phyloP scores from a whole-genome alignment of 2,888 invertebrate species.

The Sphaerolaimus hirsutus region DNA sequence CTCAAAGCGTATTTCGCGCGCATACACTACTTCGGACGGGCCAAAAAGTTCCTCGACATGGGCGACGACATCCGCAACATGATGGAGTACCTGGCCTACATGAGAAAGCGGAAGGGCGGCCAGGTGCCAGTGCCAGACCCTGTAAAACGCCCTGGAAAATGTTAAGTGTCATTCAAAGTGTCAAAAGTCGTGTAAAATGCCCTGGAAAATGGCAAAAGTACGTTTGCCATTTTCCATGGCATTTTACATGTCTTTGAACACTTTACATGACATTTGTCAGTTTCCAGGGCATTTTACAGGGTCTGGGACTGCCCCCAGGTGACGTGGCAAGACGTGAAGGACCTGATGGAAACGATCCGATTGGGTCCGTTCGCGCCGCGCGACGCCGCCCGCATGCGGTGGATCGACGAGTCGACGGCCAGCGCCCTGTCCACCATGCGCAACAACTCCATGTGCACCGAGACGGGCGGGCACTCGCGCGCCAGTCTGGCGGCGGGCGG shows the following conservation, averaged over 20 bases:
- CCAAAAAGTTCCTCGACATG: slow-evolving; percentile 24
- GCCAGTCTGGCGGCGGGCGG: too few relatives aligned
- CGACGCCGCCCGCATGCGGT: slow-evolving; percentile 4
- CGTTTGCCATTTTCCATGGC: too few relatives aligned
- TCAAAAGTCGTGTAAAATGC: too few relatives aligned
- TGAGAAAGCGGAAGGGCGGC: slow-evolving; percentile 24
- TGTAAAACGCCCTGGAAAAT: too few relatives aligned
- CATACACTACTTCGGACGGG: slow-evolving; percentile 25
- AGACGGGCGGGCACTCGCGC: too few relatives aligned
- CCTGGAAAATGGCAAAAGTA: too few relatives aligned
- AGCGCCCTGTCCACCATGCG: slow-evolving; percentile 1
- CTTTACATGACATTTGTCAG: too few relatives aligned
- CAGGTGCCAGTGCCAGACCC: slow-evolving; percentile 19
- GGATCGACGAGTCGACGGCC: slow-evolving; percentile 5
- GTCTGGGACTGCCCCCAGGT: too few relatives aligned
- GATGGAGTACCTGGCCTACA: slow-evolving; percentile 21
- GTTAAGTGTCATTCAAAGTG: too few relatives aligned
- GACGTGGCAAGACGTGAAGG: slow-evolving; percentile 24
- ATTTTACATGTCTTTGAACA: too few relatives aligned
- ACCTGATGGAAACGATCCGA: slow-evolving; percentile 17
- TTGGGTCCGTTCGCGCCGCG: not conserved
- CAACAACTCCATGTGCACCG: too few relatives aligned
- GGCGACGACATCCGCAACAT: slow-evolving; percentile 24
- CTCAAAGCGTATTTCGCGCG: slow-evolving; percentile 25
- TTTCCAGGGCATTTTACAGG: too few relatives aligned